Conservation (phyloP, 2,797 vertebrate genomes). For the Pelodytes ibericus region DNA sequence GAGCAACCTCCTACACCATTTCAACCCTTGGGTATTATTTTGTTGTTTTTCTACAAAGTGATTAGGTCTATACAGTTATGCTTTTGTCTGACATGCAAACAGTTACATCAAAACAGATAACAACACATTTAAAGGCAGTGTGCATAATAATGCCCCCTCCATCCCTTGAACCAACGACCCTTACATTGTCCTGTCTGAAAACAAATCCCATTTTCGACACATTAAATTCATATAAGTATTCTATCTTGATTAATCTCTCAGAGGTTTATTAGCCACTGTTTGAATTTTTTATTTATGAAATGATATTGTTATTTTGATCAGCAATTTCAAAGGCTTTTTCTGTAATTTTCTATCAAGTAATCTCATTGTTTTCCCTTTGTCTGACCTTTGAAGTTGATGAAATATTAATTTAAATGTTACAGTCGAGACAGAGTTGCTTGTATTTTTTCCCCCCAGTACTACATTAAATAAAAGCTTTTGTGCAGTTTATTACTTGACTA, state of each 20-base stretch:
- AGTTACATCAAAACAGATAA: too few relatives aligned
- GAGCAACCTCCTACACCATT: too few relatives aligned
- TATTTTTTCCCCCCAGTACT: background rate
- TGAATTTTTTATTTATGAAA: background rate
- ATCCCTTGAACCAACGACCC: too few relatives aligned
- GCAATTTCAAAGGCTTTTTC: background rate
- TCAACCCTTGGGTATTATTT: too few relatives aligned
- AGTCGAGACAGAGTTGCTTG: background rate
- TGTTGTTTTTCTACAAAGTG: too few relatives aligned
- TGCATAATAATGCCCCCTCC: too few relatives aligned
- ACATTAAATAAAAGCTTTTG: conserved; percentile 3
- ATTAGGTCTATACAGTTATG: too few relatives aligned
- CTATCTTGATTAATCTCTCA: background rate
- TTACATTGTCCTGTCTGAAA: too few relatives aligned
- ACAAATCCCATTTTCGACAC: background rate
- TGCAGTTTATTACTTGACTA: background rate
- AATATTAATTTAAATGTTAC: conserved; percentile 7
- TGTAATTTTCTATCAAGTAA: background rate
- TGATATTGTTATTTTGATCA: background rate
- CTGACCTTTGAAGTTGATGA: conserved; percentile 4
- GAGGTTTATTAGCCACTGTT: background rate
- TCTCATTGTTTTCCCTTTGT: conserved; percentile 1
- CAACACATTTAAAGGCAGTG: too few relatives aligned
- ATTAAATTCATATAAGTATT: background rate
- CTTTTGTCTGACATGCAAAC: too few relatives aligned